Conservation (phyloP, 1,140 invertebrate genomes). For the Hetaerina americana region DNA sequence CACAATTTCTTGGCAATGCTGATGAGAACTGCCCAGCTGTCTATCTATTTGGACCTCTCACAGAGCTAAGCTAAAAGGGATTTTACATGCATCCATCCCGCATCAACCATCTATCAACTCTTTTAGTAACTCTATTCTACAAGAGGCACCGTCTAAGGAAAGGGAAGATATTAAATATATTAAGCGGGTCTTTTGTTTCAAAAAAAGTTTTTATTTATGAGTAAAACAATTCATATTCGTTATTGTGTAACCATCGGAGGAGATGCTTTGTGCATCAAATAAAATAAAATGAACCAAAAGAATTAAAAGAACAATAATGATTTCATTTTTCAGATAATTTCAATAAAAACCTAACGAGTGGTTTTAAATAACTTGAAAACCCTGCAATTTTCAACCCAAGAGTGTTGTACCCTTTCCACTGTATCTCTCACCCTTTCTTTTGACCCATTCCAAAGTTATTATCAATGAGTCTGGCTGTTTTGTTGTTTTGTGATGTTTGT, state of each 20-base stretch:
- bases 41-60: constrained; percentile 62
- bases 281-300: not conserved
- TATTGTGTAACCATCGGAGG: constrained; percentile 4
- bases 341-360: not conserved
- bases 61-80: constrained; percentile 9
- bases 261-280: not conserved
- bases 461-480: not conserved
- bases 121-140: constrained; percentile 34
- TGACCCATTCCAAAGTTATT: not conserved
- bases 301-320: too few relatives aligned
- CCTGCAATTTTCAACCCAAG: not conserved
- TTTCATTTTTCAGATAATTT: not conserved
- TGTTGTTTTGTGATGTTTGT: not conserved
- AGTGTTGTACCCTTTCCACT: not conserved
- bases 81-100: constrained; percentile 30
- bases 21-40: constrained; percentile 55
- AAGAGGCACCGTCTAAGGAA: constrained; percentile 32
- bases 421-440: not conserved
- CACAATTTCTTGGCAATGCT: constrained; percentile 63
- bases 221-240: not conserved
- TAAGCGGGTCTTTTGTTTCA: not conserved
- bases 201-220: not conserved
- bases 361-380: not conserved
- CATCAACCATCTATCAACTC: constrained; percentile 37
- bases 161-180: constrained; percentile 26